Conservation (phyloP, 1,140 invertebrate genomes). For the Delia radicum region DNA sequence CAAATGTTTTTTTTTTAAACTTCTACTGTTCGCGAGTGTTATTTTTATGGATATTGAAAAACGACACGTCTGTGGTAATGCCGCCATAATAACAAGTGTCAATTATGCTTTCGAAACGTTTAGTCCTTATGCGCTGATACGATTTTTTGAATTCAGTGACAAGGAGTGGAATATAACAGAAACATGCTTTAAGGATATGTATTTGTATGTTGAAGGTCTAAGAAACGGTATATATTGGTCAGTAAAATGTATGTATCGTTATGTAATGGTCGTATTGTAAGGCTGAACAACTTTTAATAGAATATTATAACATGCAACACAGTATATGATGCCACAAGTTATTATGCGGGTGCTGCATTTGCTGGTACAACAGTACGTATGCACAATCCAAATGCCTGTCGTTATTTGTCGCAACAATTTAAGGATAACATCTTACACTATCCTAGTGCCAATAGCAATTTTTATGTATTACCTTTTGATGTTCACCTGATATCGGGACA, state of each 20-base stretch:
- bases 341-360: constrained; percentile 30
- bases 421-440: constrained; percentile 13
- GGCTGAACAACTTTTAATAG: not conserved
- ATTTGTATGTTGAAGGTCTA: constrained; percentile 30
- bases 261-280: not conserved
- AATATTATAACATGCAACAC: not conserved
- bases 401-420: constrained; percentile 20
- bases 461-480: constrained; percentile 27
- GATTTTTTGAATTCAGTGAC: constrained; percentile 34
- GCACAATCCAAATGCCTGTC: constrained; percentile 28
- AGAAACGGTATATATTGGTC: constrained; percentile 28
- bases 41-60: not conserved
- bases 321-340: constrained; percentile 31
- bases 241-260: constrained; percentile 26
- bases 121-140: constrained; percentile 30
- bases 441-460: not conserved
- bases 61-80: not conserved
- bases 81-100: constrained; percentile 30
- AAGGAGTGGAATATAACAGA: constrained; percentile 33
- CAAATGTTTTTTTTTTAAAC: not conserved
- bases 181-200: constrained; percentile 31
- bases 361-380: constrained; percentile 17
- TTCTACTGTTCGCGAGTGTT: not conserved
- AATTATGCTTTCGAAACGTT: constrained; percentile 31
- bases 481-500: constrained; percentile 26